Evolutionary conservation across 2,113 vertebrate genomes (phyloP).

Genomic region (Psettodes erumei): DNA sequence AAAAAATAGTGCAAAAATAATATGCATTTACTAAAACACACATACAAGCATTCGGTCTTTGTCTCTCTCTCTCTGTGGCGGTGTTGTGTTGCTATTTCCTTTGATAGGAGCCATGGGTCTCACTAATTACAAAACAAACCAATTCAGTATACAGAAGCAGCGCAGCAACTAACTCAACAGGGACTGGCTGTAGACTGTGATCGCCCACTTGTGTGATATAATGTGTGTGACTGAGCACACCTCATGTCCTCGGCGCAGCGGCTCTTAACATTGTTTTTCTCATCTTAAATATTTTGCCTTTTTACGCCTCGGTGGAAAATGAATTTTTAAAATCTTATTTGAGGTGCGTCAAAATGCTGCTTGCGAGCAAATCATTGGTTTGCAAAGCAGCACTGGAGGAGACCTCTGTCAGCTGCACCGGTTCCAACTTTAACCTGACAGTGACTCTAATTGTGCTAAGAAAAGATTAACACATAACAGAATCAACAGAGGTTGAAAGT

Average conservation of each 20-base stretch:
- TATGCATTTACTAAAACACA: slow-evolving; percentile 10
- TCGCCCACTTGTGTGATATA: slow-evolving; percentile 51
- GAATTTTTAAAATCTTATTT: slow-evolving; percentile 12
- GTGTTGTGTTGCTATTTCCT: slow-evolving; percentile 46
- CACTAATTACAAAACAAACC: slow-evolving; percentile 59
- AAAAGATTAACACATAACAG: background rate
- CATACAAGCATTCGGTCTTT: background rate
- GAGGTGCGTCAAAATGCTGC: background rate
- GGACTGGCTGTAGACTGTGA: slow-evolving; percentile 26
- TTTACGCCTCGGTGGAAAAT: slow-evolving; percentile 23
- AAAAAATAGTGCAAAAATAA: too few species aligned
- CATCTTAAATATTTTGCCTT: slow-evolving; percentile 15
- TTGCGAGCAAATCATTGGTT: slow-evolving; percentile 3
- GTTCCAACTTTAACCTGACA: background rate
- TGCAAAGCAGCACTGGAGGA: background rate
- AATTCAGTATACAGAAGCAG: slow-evolving; percentile 43
- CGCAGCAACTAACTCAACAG: slow-evolving; percentile 52
- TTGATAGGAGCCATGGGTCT: slow-evolving; percentile 54
- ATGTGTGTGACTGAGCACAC: slow-evolving; percentile 1
- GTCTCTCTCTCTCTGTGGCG: slow-evolving; percentile 13
- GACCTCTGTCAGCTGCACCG: background rate
- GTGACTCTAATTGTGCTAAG: background rate
- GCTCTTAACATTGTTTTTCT: slow-evolving; percentile 10
- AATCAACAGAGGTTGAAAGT: background rate
- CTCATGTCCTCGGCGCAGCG: background rate